Percentiles rank a stretch among this genome's conserved stretches.
These are phyloP conservation scores for Erinaceus europaeus DNA, from an alignment of 2,113 vertebrate species.

Conservation along the genomic window DNA sequence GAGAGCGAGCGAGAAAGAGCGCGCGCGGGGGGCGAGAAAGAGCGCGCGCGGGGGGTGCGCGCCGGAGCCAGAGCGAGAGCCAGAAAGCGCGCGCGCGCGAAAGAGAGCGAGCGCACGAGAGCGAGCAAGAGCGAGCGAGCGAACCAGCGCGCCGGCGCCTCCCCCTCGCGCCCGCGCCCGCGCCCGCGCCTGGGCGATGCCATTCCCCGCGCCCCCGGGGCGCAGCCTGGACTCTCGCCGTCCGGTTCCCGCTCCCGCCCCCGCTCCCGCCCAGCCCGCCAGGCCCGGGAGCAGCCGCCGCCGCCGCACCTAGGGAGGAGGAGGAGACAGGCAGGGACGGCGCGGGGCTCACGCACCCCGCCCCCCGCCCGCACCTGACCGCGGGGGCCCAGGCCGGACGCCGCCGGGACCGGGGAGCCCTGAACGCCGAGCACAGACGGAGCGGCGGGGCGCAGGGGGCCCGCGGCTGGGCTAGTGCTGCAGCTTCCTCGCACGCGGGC, in stretches of 20 bases:
- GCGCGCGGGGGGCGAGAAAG: slow-evolving; percentile 73
- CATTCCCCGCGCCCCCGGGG: slow-evolving; percentile 73
- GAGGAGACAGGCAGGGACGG: slow-evolving; percentile 64
- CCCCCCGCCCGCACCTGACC: background rate
- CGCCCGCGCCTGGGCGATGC: slow-evolving; percentile 72
- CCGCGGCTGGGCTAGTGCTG: background rate
- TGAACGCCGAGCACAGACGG: too few relatives aligned
- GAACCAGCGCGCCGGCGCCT: too few relatives aligned
- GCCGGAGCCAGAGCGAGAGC: slow-evolving; percentile 73
- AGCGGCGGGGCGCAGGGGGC: background rate
- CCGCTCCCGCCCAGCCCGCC: slow-evolving; percentile 25
- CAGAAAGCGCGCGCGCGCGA: slow-evolving; percentile 83
- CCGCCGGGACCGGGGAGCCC: too few relatives aligned
- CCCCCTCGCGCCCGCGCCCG: slow-evolving; percentile 69
- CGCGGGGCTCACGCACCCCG: background rate
- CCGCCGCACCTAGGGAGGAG: slow-evolving; percentile 66
- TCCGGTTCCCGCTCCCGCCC: slow-evolving; percentile 30
- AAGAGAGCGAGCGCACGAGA: slow-evolving; percentile 67
- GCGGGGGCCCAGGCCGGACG: background rate
- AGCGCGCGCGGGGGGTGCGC: slow-evolving; percentile 67
- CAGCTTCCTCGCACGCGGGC: background rate
- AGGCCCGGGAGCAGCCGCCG: slow-evolving; percentile 67
- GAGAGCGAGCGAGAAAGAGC: slow-evolving; percentile 76
- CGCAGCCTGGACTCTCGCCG: slow-evolving; percentile 64
- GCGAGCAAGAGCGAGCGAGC: slow-evolving; percentile 73